phyloP scores from a whole-genome alignment of 2,797 vertebrate genomes.

The Myiothlypis chrysogaster region DNA sequence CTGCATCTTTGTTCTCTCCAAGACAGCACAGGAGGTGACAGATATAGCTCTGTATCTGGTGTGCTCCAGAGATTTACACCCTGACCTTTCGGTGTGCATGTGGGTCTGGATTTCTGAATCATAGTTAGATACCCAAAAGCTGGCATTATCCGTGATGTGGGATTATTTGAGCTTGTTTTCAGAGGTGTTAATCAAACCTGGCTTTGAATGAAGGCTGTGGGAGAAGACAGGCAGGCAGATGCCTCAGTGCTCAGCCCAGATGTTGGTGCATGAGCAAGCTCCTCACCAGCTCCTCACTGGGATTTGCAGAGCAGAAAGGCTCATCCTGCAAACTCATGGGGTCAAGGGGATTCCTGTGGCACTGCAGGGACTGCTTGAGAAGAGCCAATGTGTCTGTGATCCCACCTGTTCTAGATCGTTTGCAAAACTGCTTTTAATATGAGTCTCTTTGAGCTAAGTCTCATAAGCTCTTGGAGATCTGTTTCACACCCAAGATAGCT shows the following conservation, averaged over 20 bases:
- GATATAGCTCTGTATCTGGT: background rate
- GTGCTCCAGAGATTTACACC: background rate
- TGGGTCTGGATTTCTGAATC: slow-evolving; percentile 44
- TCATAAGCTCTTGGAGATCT: too few species aligned
- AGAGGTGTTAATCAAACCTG: slow-evolving; percentile 35
- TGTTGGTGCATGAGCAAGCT: background rate
- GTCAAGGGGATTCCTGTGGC: background rate
- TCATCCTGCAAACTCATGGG: background rate
- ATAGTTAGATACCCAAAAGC: background rate
- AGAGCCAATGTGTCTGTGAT: background rate
- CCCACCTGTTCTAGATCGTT: background rate
- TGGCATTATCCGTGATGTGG: background rate
- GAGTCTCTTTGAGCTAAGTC: too few species aligned
- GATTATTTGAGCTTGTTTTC: slow-evolving; percentile 33
- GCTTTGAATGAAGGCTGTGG: background rate
- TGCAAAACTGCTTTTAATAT: background rate
- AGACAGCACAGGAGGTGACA: background rate
- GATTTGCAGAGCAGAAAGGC: background rate
- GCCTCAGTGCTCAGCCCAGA: background rate
- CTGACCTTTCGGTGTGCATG: background rate
- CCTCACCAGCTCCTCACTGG: background rate
- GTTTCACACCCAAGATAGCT: too few species aligned
- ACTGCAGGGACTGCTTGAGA: background rate
- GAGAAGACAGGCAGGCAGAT: slow-evolving; percentile 15
- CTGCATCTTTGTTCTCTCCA: background rate